These are phyloP conservation scores for Chloromyia formosa DNA, from an alignment of 2,888 invertebrate genomes.

Conservation along the genomic window DNA sequence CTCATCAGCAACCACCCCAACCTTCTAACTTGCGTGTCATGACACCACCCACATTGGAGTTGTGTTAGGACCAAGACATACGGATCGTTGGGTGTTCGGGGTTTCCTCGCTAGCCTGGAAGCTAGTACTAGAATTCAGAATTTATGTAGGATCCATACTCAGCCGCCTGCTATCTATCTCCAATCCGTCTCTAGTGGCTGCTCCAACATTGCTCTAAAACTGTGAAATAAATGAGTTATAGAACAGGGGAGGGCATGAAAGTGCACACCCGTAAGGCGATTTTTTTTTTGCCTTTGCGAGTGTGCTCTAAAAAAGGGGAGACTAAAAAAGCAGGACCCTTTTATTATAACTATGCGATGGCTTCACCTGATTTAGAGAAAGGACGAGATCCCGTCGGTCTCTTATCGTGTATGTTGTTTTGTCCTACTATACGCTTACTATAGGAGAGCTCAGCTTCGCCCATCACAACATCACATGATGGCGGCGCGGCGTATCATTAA, in stretches of 20 bases:
- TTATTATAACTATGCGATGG: slow-evolving; percentile 35
- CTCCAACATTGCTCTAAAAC: slow-evolving; percentile 22
- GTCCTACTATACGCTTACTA: slow-evolving; percentile 3
- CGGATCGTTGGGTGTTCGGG: not conserved
- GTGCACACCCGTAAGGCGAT: not conserved
- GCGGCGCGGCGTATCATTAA: slow-evolving; percentile 33
- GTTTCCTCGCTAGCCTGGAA: slow-evolving; percentile 14
- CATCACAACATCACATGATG: not conserved
- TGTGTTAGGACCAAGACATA: not conserved
- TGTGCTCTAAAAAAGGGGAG: not conserved
- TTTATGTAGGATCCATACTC: too few species aligned
- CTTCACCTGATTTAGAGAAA: slow-evolving; percentile 33
- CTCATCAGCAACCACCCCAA: not conserved
- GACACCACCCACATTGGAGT: not conserved
- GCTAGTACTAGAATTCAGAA: slow-evolving; percentile 33
- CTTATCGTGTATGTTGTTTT: slow-evolving; percentile 4
- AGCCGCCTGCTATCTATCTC: not conserved
- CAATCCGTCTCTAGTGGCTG: slow-evolving; percentile 15
- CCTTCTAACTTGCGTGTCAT: not conserved
- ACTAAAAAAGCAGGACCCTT: slow-evolving; percentile 23
- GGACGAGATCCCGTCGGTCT: not conserved
- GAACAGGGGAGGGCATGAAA: not conserved
- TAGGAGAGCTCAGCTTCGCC: not conserved
- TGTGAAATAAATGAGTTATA: slow-evolving; percentile 37
- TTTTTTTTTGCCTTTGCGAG: not conserved